Conservation (phyloP, 92 coral and sea anemone species). For the Muricea muricata region DNA sequence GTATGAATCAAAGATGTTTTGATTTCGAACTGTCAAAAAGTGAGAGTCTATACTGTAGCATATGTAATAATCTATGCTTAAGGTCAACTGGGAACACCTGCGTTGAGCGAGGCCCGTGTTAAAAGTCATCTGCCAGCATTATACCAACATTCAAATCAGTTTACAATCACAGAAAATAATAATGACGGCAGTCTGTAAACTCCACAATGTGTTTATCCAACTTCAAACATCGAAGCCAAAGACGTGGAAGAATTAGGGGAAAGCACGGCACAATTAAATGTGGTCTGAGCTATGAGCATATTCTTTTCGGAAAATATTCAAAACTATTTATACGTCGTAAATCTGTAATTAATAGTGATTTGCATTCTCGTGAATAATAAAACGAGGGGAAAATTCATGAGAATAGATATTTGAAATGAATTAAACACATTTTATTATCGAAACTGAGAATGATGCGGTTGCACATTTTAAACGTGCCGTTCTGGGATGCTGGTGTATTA, state of each 20-base stretch:
- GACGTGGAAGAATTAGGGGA: no score
- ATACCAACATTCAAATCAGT: not conserved
- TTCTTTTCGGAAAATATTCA: not conserved
- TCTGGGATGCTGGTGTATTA: not conserved
- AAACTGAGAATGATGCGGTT: no score
- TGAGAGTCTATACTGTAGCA: not conserved
- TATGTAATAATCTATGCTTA: not conserved
- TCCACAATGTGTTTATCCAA: not conserved
- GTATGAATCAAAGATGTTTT: not conserved
- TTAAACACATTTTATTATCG: not conserved
- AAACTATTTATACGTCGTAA: not conserved
- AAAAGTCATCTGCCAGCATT: not conserved
- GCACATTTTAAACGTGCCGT: not conserved
- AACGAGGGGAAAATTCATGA: slow-evolving; percentile 13
- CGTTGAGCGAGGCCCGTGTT: not conserved
- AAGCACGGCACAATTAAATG: not conserved
- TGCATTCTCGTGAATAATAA: slow-evolving; percentile 29
- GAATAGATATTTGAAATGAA: slow-evolving; percentile 5
- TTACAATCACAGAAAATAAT: not conserved
- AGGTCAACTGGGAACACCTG: not conserved
- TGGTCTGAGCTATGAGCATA: not conserved
- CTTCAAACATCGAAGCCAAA: not conserved
- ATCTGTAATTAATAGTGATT: not conserved
- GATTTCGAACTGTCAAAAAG: not conserved
- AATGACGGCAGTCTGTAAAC: not conserved